Evolutionary conservation across 2,113 vertebrate species (phyloP).

Genomic region (Gymnogyps californianus): DNA sequence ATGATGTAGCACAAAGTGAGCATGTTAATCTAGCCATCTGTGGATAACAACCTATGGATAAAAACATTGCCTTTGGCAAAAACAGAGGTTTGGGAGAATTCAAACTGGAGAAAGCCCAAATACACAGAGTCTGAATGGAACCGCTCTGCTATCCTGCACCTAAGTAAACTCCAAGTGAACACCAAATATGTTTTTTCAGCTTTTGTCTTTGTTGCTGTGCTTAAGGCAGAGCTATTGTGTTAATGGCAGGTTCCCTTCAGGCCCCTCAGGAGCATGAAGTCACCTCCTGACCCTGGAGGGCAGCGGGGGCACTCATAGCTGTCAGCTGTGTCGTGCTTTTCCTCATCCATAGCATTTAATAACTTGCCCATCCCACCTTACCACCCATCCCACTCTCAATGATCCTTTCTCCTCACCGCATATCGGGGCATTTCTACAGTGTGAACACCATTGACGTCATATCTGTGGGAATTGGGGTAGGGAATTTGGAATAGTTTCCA

Average conservation of each 20-base stretch:
- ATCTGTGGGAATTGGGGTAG: not conserved
- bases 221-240: conserved; percentile 29
- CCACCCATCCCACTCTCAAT: not conserved
- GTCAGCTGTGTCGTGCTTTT: not conserved
- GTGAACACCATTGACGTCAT: accelerated
- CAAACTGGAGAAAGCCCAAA: not conserved
- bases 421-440: not conserved
- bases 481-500: not conserved
- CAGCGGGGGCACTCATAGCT: not conserved
- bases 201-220: conserved; percentile 10
- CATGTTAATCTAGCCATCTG: not conserved
- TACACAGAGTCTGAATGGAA: not conserved
- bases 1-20: not conserved
- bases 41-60: not conserved
- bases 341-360: not conserved
- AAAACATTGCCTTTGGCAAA: not conserved
- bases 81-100: not conserved
- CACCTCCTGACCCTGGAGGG: conserved; percentile 45
- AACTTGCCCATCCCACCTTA: not conserved
- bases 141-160: not conserved
- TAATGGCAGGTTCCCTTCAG: not conserved
- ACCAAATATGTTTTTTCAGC: conserved; percentile 43
- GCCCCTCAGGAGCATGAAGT: not conserved
- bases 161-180: conserved; percentile 20
- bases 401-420: not conserved